These are phyloP conservation scores for Geococcyx californianus DNA, from an alignment of 2,113 vertebrate species.

Conservation along the genomic window DNA sequence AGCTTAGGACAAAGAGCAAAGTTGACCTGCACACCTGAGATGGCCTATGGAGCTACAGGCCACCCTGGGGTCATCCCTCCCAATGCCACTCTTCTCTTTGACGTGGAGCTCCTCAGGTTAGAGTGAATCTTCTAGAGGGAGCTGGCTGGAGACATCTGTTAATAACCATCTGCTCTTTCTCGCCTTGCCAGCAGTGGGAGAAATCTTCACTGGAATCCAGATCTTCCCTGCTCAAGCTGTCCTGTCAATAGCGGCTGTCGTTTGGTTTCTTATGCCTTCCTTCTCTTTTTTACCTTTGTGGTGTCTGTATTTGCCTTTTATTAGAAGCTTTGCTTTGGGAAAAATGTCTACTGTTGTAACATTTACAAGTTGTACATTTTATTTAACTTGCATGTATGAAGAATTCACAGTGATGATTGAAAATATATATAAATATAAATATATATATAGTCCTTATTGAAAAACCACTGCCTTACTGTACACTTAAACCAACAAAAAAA, in stretches of 20 bases:
- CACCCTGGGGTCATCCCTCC: slow-evolving; percentile 98
- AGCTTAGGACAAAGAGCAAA: slow-evolving; percentile 97
- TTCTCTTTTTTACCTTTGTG: slow-evolving; percentile 54
- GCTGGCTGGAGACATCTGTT: slow-evolving; percentile 53
- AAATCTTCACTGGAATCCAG: slow-evolving; percentile 60
- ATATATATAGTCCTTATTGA: slow-evolving; percentile 77
- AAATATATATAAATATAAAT: slow-evolving; percentile 60
- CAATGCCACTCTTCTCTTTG: slow-evolving; percentile 96
- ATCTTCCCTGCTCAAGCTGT: slow-evolving; percentile 66
- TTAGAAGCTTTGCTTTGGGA: slow-evolving; percentile 67
- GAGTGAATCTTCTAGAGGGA: slow-evolving; percentile 80
- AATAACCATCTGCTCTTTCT: slow-evolving; percentile 49
- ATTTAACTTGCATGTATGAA: slow-evolving; percentile 78
- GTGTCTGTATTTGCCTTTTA: slow-evolving; percentile 56
- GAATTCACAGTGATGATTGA: slow-evolving; percentile 64
- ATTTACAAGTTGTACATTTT: slow-evolving; percentile 80
- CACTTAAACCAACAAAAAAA: slow-evolving; percentile 76
- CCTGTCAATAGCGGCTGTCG: slow-evolving; percentile 38
- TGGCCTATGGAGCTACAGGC: slow-evolving; percentile 94
- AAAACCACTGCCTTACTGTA: slow-evolving; percentile 89
- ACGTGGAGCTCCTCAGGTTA: slow-evolving; percentile 96
- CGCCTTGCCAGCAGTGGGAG: background rate
- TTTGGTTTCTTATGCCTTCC: background rate
- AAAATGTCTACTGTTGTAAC: slow-evolving; percentile 52
- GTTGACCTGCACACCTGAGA: slow-evolving; percentile 95